A percentile compares a stretch with the other conserved stretches of the same genome.
Evolutionary conservation across 2,797 vertebrate genomes (phyloP).

Genomic region (Lophius americanus): DNA sequence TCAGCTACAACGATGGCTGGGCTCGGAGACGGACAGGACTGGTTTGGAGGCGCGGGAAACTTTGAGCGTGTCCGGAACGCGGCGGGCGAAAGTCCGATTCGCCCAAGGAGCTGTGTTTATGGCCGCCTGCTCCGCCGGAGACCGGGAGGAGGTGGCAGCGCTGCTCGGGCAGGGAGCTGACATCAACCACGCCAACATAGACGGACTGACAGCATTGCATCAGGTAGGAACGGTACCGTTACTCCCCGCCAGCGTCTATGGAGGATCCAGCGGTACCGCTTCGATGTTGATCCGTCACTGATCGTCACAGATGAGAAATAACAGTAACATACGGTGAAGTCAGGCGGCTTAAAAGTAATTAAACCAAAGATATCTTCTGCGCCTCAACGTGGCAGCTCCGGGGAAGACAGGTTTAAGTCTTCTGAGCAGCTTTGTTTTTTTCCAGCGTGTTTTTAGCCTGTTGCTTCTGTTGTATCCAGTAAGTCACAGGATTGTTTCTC

Average conservation of each 20-base stretch:
- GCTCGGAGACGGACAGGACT: constrained; percentile 84
- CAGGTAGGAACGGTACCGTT: constrained; percentile 75
- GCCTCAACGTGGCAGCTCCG: background rate
- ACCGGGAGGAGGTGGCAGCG: constrained; percentile 86
- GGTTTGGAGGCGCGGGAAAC: constrained; percentile 61
- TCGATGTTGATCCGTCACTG: constrained; percentile 5
- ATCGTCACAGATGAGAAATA: constrained; percentile 7
- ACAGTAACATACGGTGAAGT: background rate
- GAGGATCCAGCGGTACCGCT: background rate
- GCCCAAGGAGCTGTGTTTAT: constrained; percentile 89
- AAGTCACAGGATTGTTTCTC: too few relatives aligned
- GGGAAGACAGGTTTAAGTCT: too few relatives aligned
- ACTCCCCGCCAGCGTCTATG: too few relatives aligned
- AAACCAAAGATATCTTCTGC: too few relatives aligned
- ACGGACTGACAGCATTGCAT: constrained; percentile 88
- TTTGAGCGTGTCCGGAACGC: constrained; percentile 55
- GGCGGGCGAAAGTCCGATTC: constrained; percentile 83
- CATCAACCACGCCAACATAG: constrained; percentile 88
- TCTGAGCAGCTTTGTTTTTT: background rate
- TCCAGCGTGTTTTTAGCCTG: too few relatives aligned
- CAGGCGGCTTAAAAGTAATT: background rate
- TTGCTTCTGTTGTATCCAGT: too few relatives aligned
- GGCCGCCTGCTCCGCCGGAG: constrained; percentile 88
- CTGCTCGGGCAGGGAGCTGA: constrained; percentile 86
- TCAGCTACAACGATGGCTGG: constrained; percentile 86